A percentile compares a stretch with the other conserved stretches of the same genome.
phyloP scores from a whole-genome alignment of 1,140 invertebrate species.

The Oncopodura yosiiana region DNA sequence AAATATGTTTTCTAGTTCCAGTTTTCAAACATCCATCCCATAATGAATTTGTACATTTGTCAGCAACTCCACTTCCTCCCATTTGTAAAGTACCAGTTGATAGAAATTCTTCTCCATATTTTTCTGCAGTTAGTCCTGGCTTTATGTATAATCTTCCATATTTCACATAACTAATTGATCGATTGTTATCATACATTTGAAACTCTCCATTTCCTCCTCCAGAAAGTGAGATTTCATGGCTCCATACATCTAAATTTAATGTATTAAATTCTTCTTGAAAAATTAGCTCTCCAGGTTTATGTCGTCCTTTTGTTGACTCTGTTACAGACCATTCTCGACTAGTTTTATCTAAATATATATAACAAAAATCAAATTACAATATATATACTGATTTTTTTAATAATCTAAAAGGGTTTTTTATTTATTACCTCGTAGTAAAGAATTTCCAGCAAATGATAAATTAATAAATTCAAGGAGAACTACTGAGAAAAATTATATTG shows the following conservation, averaged over 20 bases:
- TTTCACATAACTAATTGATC: conserved; percentile 35
- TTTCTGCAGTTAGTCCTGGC: conserved; percentile 41
- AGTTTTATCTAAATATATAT: background rate
- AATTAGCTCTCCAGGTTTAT: conserved; percentile 21
- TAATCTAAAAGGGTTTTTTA: no score
- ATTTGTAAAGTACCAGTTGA: conserved; percentile 36
- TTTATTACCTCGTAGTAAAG: no score
- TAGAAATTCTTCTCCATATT: conserved; percentile 39
- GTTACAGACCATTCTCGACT: conserved; percentile 18
- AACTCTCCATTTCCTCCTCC: conserved; percentile 29
- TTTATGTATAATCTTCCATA: conserved; percentile 42
- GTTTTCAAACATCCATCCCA: conserved; percentile 8
- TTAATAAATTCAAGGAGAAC: no score
- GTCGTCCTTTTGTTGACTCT: conserved; percentile 16
- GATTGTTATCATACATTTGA: conserved; percentile 22
- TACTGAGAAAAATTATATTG: no score
- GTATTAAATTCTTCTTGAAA: conserved; percentile 26
- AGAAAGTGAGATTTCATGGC: conserved; percentile 22
- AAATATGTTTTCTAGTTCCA: background rate
- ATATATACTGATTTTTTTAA: no score
- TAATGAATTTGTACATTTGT: conserved; percentile 3
- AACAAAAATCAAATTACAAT: background rate
- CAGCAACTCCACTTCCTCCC: background rate
- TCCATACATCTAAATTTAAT: conserved; percentile 22
- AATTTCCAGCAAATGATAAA: no score